Conservation (phyloP, 2,113 vertebrate species). For the Terrapene triunguis region DNA sequence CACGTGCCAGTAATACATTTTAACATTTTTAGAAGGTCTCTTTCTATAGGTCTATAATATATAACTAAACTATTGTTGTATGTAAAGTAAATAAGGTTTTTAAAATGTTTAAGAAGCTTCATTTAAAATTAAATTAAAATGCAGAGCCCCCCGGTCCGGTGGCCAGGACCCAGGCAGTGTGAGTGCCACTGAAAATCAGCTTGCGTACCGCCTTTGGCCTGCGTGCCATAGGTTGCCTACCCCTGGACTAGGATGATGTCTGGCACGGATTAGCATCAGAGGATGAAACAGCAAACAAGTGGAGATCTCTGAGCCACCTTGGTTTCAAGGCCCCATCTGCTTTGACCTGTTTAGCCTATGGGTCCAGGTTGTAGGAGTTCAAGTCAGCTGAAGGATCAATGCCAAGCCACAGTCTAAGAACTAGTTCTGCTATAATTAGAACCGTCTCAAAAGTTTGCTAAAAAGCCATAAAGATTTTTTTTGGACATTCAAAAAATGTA, state of each 20-base stretch:
- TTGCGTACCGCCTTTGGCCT: too few species aligned
- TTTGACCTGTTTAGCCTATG: background rate
- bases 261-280: background rate
- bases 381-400: background rate
- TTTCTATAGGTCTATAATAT: too few species aligned
- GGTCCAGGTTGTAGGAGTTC: background rate
- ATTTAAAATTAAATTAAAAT: too few species aligned
- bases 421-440: background rate
- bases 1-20: too few species aligned
- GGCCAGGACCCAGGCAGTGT: too few species aligned
- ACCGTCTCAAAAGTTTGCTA: background rate
- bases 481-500: conserved; percentile 52
- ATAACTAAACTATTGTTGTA: too few species aligned
- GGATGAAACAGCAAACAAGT: background rate
- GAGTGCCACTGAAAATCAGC: too few species aligned
- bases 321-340: background rate
- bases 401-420: background rate
- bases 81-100: too few species aligned
- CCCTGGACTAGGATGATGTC: background rate
- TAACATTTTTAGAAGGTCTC: too few species aligned
- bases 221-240: too few species aligned
- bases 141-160: too few species aligned
- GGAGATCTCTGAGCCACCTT: conserved; percentile 45
- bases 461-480: conserved; percentile 38
- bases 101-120: too few species aligned